Conservation (phyloP, 2,888 invertebrate species). For the Pristionchus entomophagus region DNA sequence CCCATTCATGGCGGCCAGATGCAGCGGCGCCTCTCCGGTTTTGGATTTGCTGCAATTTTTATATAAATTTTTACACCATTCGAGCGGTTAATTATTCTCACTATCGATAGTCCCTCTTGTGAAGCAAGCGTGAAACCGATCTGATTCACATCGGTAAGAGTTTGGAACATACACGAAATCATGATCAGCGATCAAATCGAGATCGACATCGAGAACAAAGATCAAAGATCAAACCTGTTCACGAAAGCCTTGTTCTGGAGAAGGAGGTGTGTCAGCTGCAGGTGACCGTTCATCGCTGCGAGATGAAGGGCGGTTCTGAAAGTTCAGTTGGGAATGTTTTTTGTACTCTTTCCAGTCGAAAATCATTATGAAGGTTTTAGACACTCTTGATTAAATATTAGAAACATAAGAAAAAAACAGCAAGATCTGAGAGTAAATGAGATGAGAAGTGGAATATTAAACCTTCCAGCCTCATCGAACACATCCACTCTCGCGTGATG, state of each 20-base stretch:
- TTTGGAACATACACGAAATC: conserved; percentile 72
- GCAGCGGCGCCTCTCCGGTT: conserved; percentile 95
- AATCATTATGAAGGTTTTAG: no score
- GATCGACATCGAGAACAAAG: no score
- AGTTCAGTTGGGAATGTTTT: neutral
- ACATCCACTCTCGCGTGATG: conserved; percentile 99
- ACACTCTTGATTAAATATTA: no score
- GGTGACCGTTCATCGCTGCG: conserved; percentile 90
- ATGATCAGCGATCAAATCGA: no score
- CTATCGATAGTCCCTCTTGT: neutral
- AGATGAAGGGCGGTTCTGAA: conserved; percentile 90
- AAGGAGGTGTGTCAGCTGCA: conserved; percentile 82
- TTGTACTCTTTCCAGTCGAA: no score
- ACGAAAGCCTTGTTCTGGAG: conserved; percentile 97
- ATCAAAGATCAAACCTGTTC: conserved; percentile 81
- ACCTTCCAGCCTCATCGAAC: conserved; percentile 87
- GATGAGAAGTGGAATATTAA: no score
- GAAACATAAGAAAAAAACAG: neutral
- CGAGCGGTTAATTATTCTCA: neutral
- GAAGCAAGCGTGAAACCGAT: neutral
- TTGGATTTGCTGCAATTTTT: conserved; percentile 85
- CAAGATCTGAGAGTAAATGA: no score
- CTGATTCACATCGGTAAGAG: neutral
- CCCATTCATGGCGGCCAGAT: conserved; percentile 92
- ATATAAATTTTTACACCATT: no score